Conservation (phyloP, 2,888 invertebrate species). For the Congeria kusceri region DNA sequence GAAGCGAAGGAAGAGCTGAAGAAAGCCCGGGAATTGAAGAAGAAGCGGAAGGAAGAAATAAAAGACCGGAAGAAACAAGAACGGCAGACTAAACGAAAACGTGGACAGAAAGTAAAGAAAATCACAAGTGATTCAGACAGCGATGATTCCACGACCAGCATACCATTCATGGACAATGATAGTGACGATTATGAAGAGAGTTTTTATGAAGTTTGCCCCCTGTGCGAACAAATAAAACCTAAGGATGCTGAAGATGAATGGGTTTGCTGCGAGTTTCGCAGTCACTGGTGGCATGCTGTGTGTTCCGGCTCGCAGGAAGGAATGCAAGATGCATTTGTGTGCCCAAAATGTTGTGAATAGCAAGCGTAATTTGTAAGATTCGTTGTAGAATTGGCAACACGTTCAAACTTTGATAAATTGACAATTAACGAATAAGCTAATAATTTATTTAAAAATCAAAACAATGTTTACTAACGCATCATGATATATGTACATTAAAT, state of each 20-base stretch:
- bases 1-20: neutral
- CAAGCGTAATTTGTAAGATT: too few relatives aligned
- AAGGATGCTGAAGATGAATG: neutral
- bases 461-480: too few relatives aligned
- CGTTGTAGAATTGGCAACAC: too few relatives aligned
- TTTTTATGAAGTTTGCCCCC: too few relatives aligned
- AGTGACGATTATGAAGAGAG: slow-evolving; percentile 21
- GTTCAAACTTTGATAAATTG: too few relatives aligned
- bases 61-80: slow-evolving; percentile 9
- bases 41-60: slow-evolving; percentile 6
- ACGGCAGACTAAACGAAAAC: neutral
- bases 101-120: neutral
- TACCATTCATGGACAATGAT: slow-evolving; percentile 21
- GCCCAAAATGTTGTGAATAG: too few relatives aligned
- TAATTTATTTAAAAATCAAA: too few relatives aligned
- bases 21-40: neutral
- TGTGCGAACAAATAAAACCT: neutral
- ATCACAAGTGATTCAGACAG: neutral
- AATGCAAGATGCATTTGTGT: too few relatives aligned
- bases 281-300: slow-evolving; percentile 3
- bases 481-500: too few relatives aligned
- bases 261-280: slow-evolving; percentile 7
- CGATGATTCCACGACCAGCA: neutral
- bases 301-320: neutral
- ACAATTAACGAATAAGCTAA: too few relatives aligned